These are phyloP conservation scores for Heliconius aoede DNA, from an alignment of 2,888 invertebrate genomes.

Conservation along the genomic window DNA sequence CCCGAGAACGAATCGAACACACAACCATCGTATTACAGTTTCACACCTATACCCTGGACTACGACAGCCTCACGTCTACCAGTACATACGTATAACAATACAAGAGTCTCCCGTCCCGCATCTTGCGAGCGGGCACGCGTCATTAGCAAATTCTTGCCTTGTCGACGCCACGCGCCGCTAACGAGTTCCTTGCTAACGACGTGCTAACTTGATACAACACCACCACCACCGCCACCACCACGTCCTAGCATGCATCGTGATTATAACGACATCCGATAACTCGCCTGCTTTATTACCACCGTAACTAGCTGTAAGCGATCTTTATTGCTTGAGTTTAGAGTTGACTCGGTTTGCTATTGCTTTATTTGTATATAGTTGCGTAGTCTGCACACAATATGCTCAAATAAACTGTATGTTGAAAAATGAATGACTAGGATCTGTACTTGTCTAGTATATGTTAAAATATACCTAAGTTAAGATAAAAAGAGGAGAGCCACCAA, in stretches of 20 bases:
- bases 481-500: too few relatives aligned
- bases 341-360: conserved; percentile 2
- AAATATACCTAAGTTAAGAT: background rate
- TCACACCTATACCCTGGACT: too few relatives aligned
- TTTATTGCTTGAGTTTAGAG: conserved; percentile 40
- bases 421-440: background rate
- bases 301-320: conserved; percentile 49
- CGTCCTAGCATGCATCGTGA: conserved; percentile 55
- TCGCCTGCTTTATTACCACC: conserved; percentile 47
- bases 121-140: conserved; percentile 62
- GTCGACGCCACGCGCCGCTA: conserved; percentile 78
- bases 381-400: background rate
- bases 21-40: too few relatives aligned
- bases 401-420: background rate
- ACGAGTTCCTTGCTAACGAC: conserved; percentile 81
- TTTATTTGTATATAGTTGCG: background rate
- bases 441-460: background rate
- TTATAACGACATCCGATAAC: conserved; percentile 54
- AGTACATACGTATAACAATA: conserved; percentile 6
- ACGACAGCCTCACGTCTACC: too few relatives aligned
- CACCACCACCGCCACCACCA: conserved; percentile 54
- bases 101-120: conserved; percentile 10
- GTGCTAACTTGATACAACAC: conserved; percentile 77
- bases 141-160: conserved; percentile 81
- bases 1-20: too few relatives aligned